Conservation (phyloP, 2,113 vertebrate genomes). For the Nycticorax nycticorax region DNA sequence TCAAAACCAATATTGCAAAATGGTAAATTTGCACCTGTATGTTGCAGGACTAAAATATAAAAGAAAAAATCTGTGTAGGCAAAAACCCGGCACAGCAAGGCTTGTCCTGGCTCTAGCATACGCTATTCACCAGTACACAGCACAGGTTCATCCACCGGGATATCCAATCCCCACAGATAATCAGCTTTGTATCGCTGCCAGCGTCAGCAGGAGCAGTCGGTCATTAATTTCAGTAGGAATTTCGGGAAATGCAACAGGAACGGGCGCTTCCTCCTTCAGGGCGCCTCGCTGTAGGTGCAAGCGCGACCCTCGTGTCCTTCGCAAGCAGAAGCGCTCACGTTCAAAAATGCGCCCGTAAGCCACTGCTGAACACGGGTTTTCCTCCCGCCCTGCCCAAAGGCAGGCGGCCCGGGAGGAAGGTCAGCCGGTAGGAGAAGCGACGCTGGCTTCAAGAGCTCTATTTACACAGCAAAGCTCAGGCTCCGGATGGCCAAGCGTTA, state of each 20-base stretch:
- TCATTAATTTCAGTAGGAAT: neutral
- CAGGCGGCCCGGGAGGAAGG: neutral
- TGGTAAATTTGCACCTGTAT: neutral
- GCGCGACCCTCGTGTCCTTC: neutral
- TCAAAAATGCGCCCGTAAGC: rapidly evolving
- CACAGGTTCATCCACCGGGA: neutral
- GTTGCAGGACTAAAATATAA: neutral
- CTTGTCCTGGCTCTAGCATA: neutral
- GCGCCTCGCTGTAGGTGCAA: neutral
- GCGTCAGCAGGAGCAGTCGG: neutral
- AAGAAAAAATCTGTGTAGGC: neutral
- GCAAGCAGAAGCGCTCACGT: neutral
- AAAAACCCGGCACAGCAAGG: rapidly evolving
- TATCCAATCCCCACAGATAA: neutral
- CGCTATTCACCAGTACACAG: neutral
- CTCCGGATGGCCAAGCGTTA: neutral
- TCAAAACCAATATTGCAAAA: neutral
- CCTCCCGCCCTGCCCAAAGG: neutral
- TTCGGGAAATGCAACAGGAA: neutral
- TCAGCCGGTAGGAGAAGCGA: neutral
- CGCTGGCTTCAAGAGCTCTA: neutral
- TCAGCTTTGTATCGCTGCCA: neutral
- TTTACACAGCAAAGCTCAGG: neutral
- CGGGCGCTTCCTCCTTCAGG: neutral
- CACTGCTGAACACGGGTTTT: rapidly evolving